A percentile compares a stretch with the other conserved stretches of the same genome.
Conservation (phyloP, 2,888 invertebrate species). For the Phanerotoma sp. region DNA sequence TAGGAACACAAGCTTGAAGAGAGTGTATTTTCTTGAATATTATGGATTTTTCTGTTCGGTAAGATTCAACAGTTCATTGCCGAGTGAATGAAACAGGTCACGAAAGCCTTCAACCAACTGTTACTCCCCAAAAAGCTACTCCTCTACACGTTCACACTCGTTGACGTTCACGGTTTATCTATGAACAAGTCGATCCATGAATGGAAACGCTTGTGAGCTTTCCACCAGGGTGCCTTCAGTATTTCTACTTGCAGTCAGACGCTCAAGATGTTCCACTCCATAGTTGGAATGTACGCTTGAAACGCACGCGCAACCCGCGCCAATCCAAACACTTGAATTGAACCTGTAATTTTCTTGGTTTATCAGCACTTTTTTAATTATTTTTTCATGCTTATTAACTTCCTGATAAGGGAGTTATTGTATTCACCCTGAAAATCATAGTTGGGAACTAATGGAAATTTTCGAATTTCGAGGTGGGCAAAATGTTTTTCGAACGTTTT, state of each 20-base stretch:
- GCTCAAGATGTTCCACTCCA: slow-evolving; percentile 31
- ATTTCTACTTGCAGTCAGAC: slow-evolving; percentile 22
- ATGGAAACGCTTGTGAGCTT: slow-evolving; percentile 29
- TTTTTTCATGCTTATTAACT: no score
- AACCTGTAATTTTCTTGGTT: no score
- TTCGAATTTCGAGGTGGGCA: no score
- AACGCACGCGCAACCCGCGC: slow-evolving; percentile 29
- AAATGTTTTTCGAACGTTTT: no score
- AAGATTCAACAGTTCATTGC: neutral
- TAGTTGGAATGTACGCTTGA: slow-evolving; percentile 8
- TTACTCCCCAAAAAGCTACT: slow-evolving; percentile 12
- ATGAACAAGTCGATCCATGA: slow-evolving; percentile 31
- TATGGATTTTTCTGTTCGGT: neutral
- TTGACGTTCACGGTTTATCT: slow-evolving; percentile 14
- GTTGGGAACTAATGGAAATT: no score
- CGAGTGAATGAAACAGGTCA: slow-evolving; percentile 8
- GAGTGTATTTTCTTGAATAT: no score
- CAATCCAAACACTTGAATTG: neutral
- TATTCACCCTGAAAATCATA: no score
- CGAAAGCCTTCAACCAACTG: slow-evolving; percentile 2
- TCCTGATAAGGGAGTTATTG: no score
- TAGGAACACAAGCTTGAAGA: no score
- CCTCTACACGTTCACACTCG: slow-evolving; percentile 13
- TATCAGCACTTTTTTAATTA: no score
- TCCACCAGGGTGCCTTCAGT: slow-evolving; percentile 22